phyloP scores from a whole-genome alignment of 2,888 invertebrate genomes.

The Campoletis raptor region DNA sequence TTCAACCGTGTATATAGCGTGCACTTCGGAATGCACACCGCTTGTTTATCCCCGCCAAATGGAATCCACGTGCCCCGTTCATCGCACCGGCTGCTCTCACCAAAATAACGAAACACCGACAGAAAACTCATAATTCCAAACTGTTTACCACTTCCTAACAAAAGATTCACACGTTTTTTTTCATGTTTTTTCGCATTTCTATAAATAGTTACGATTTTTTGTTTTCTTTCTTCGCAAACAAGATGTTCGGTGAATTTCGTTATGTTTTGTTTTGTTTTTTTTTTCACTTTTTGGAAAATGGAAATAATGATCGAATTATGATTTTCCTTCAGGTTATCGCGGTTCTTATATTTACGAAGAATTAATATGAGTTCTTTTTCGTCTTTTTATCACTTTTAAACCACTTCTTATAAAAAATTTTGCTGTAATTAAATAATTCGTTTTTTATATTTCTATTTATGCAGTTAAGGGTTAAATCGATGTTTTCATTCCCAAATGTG shows the following conservation, averaged over 20 bases:
- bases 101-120: conserved; percentile 17
- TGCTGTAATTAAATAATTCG: no score
- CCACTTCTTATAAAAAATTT: neutral
- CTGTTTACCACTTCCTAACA: conserved; percentile 21
- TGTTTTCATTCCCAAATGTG: neutral
- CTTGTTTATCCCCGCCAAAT: conserved; percentile 59
- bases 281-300: neutral
- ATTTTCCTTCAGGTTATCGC: neutral
- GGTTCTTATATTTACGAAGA: neutral
- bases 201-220: neutral
- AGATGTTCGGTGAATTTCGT: neutral
- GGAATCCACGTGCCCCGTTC: conserved; percentile 58
- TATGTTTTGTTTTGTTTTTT: neutral
- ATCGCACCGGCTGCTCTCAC: neutral
- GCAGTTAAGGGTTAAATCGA: neutral
- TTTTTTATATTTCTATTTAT: neutral
- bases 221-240: neutral
- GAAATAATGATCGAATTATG: neutral
- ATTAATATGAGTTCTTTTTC: neutral
- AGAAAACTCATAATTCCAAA: conserved; percentile 16
- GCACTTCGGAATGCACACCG: conserved; percentile 21
- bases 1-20: neutral
- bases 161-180: neutral
- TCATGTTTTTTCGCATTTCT: conserved; percentile 1
- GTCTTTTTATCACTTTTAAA: neutral